A percentile compares a stretch with the other conserved stretches of the same genome.
phyloP scores from a whole-genome alignment of 2,113 vertebrate genomes.

The Percina caprodes region DNA sequence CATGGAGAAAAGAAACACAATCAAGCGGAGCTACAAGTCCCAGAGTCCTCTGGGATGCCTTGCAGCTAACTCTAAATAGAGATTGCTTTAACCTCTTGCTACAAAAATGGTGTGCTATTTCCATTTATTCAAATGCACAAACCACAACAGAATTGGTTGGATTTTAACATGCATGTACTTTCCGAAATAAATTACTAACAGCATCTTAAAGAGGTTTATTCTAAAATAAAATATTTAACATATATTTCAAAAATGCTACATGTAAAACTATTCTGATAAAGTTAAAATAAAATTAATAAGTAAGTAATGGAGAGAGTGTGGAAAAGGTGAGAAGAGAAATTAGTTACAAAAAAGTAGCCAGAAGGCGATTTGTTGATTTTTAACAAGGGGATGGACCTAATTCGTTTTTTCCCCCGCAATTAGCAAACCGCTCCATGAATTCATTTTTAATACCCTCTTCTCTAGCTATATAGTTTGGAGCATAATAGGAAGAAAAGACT shows the following conservation, averaged over 20 bases:
- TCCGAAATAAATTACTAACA: background rate
- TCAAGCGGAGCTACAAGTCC: slow-evolving; percentile 55
- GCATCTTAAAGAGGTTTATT: background rate
- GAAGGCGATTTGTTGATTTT: no score
- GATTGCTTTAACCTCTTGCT: slow-evolving; percentile 40
- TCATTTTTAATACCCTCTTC: no score
- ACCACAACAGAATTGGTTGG: background rate
- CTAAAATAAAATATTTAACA: background rate
- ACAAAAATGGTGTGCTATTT: slow-evolving; percentile 48
- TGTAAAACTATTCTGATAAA: background rate
- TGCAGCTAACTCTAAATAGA: slow-evolving; percentile 58
- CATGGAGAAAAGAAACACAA: slow-evolving; percentile 60
- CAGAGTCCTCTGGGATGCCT: slow-evolving; percentile 60
- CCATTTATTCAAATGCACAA: slow-evolving; percentile 35
- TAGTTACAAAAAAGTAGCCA: background rate
- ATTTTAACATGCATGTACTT: background rate
- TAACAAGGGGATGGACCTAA: no score
- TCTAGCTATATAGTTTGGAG: no score
- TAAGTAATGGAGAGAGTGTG: background rate
- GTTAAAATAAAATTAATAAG: background rate
- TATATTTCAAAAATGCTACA: background rate
- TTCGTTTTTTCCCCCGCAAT: no score
- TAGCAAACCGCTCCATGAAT: no score
- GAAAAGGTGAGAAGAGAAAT: background rate
- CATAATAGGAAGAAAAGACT: no score